Evolutionary conservation across 2,113 vertebrate species (phyloP).

Genomic region (Protobothrops mucrosquamatus): DNA sequence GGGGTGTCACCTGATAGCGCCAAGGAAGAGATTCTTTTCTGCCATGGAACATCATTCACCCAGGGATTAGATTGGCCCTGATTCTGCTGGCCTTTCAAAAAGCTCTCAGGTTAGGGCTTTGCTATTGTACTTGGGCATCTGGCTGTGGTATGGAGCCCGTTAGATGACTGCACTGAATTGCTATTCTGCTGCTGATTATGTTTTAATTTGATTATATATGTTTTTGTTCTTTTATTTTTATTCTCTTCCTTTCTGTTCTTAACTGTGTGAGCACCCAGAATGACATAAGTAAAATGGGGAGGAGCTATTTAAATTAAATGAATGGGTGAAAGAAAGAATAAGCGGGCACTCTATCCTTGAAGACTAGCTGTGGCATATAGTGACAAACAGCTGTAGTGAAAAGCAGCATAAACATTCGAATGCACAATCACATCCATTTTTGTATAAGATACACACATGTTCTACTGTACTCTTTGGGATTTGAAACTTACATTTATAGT

Average conservation of each 20-base stretch:
- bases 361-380: background rate
- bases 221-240: background rate
- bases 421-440: background rate
- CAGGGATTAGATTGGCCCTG: background rate
- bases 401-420: background rate
- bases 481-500: background rate
- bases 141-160: background rate
- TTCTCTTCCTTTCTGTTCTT: background rate
- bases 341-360: background rate
- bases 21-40: background rate
- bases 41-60: background rate
- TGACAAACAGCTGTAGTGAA: background rate
- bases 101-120: background rate
- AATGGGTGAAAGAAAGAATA: background rate
- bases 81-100: background rate
- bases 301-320: background rate
- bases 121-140: background rate
- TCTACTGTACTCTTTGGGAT: background rate
- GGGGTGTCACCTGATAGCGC: background rate
- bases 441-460: background rate
- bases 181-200: background rate
- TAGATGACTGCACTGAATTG: background rate
- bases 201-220: background rate
- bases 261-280: background rate
- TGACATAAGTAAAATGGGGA: background rate